Percentiles rank a stretch among this genome's conserved stretches.
Conservation (phyloP, 2,797 vertebrate species). For the Diplodus puntazzo region DNA sequence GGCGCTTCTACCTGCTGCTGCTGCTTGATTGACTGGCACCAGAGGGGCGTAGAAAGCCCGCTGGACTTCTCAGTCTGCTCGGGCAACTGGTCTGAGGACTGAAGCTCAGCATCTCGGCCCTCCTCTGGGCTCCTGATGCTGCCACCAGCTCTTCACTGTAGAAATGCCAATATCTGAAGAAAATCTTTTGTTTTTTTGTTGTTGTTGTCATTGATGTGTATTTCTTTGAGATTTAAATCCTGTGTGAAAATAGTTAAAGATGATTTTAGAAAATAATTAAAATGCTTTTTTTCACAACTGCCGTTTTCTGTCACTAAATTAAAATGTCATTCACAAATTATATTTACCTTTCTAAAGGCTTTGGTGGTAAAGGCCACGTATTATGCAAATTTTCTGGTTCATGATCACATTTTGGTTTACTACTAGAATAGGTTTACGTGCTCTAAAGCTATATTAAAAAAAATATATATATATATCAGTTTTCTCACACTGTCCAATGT, state of each 20-base stretch:
- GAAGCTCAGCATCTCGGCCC: slow-evolving; percentile 54
- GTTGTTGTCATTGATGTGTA: slow-evolving; percentile 61
- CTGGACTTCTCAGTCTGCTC: slow-evolving; percentile 47
- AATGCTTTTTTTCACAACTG: slow-evolving; percentile 80
- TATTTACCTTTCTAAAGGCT: slow-evolving; percentile 5
- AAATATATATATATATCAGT: no score
- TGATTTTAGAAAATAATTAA: slow-evolving; percentile 86
- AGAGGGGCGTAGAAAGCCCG: slow-evolving; percentile 50
- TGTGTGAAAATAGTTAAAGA: slow-evolving; percentile 83
- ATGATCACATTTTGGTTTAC: no score
- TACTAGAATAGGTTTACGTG: no score
- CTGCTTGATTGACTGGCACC: slow-evolving; percentile 78
- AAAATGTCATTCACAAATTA: slow-evolving; percentile 37
- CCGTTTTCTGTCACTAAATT: slow-evolving; percentile 65
- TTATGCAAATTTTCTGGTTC: no score
- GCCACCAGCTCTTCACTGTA: slow-evolving; percentile 96
- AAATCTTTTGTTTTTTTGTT: slow-evolving; percentile 45
- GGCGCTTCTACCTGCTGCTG: slow-evolving; percentile 75
- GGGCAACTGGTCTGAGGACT: slow-evolving; percentile 59
- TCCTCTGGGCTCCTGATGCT: slow-evolving; percentile 87
- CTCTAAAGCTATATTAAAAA: no score
- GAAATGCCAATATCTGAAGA: slow-evolving; percentile 95
- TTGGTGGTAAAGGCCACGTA: background rate
- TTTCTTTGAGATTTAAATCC: slow-evolving; percentile 83
- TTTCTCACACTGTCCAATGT: no score